phyloP scores from a whole-genome alignment of 2,797 vertebrate species.

The Gouania willdenowi region DNA sequence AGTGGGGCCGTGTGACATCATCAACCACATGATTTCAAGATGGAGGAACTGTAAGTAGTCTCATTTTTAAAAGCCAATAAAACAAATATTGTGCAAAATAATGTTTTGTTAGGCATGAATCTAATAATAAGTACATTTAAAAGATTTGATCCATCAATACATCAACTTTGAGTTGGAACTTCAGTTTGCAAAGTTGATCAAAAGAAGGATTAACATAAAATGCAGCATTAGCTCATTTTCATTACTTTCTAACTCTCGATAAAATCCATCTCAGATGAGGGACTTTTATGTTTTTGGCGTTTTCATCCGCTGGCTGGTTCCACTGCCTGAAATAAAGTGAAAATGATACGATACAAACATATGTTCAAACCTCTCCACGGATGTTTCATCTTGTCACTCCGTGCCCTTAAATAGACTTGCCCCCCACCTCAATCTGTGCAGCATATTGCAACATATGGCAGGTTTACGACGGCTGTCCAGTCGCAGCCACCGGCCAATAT shows the following conservation, averaged over 20 bases:
- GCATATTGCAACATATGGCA: slow-evolving; percentile 68
- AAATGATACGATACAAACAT: slow-evolving; percentile 44
- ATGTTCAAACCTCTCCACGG: slow-evolving; percentile 44
- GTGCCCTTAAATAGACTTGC: slow-evolving; percentile 50
- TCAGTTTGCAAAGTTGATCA: background rate
- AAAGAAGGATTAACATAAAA: background rate
- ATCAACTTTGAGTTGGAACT: background rate
- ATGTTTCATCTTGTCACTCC: slow-evolving; percentile 42
- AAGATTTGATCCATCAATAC: no score
- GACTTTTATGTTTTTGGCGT: background rate
- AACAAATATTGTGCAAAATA: no score
- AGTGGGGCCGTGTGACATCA: no score
- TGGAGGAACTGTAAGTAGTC: no score
- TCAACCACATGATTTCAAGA: no score
- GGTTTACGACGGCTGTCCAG: slow-evolving; percentile 63
- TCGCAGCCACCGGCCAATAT: slow-evolving; percentile 54
- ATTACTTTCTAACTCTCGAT: no score
- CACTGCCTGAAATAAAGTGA: slow-evolving; percentile 29
- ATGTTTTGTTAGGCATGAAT: no score
- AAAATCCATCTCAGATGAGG: background rate
- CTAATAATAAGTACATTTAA: no score
- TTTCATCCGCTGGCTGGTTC: slow-evolving; percentile 5
- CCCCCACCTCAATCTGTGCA: slow-evolving; percentile 54
- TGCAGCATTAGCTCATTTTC: no score
- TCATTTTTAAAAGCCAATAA: no score